A percentile compares a stretch with the other conserved stretches of the same genome.
phyloP scores from a whole-genome alignment of 2,888 invertebrate species.

The Diabrotica balteata region DNA sequence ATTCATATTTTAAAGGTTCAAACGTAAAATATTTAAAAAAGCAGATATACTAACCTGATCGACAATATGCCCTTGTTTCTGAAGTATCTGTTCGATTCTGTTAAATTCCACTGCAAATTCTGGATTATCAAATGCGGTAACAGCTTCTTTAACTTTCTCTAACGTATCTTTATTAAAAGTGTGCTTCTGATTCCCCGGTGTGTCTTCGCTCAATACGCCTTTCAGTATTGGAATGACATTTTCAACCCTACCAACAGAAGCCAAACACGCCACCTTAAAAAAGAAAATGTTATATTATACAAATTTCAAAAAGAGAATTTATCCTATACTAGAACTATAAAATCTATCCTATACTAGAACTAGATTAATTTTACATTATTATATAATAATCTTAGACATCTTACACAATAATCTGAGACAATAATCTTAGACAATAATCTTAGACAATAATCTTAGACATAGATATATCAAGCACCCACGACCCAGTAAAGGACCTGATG shows the following conservation, averaged over 20 bases:
- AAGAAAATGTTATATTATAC: neutral
- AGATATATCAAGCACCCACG: no score
- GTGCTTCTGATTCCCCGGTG: conserved; percentile 60
- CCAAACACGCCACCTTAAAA: conserved; percentile 64
- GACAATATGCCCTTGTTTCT: conserved; percentile 63
- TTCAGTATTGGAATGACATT: conserved; percentile 70
- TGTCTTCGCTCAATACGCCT: conserved; percentile 65
- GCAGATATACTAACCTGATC: conserved; percentile 41
- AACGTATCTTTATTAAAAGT: conserved; percentile 71
- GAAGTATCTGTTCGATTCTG: conserved; percentile 64
- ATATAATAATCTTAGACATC: no score
- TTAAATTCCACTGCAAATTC: conserved; percentile 66
- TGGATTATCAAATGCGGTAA: conserved; percentile 62
- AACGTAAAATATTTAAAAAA: no score
- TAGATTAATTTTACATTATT: no score
- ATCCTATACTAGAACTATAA: no score
- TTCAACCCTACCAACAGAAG: conserved; percentile 68
- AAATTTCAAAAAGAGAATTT: neutral
- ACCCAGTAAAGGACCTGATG: no score
- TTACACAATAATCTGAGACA: no score
- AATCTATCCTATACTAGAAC: no score
- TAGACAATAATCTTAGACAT: no score
- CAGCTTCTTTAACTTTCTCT: conserved; percentile 61
- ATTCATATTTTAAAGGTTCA: no score
- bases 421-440: no score